A percentile compares a stretch with the other conserved stretches of the same genome.
phyloP scores from a whole-genome alignment of 2,797 vertebrate genomes.

The Macropus fuliginosus region DNA sequence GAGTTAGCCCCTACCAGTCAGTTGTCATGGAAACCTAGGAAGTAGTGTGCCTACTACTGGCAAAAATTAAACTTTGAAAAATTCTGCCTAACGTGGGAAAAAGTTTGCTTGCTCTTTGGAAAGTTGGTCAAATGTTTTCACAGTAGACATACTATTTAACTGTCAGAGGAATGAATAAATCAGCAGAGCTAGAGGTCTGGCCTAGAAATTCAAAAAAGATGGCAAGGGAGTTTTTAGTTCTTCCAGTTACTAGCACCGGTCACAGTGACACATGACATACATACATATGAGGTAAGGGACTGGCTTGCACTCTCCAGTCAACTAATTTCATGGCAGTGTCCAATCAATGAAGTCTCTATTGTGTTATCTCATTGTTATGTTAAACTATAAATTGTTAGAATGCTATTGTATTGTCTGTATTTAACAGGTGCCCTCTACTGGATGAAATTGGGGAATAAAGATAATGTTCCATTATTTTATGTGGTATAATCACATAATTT shows the following conservation, averaged over 20 bases:
- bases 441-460: neutral
- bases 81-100: neutral
- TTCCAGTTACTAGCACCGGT: constrained; percentile 27
- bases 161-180: constrained; percentile 38
- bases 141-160: constrained; percentile 20
- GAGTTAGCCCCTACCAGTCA: neutral
- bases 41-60: neutral
- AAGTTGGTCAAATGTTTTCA: constrained; percentile 35
- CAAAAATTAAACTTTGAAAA: constrained; percentile 4
- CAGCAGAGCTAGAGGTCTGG: neutral
- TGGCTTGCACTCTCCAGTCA: neutral
- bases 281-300: neutral
- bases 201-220: constrained; percentile 31
- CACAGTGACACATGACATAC: constrained; percentile 31
- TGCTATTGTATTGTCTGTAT: neutral
- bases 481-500: neutral
- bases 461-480: neutral
- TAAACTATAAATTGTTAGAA: neutral
- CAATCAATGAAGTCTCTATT: neutral
- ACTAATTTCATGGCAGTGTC: neutral
- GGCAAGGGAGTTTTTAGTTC: constrained; percentile 24
- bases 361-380: neutral
- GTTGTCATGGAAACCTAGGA: neutral
- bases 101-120: neutral
- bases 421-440: neutral